Percentiles rank a stretch among this genome's conserved stretches.
phyloP scores from a whole-genome alignment of 1,140 invertebrate genomes.

The Camponotus floridanus region DNA sequence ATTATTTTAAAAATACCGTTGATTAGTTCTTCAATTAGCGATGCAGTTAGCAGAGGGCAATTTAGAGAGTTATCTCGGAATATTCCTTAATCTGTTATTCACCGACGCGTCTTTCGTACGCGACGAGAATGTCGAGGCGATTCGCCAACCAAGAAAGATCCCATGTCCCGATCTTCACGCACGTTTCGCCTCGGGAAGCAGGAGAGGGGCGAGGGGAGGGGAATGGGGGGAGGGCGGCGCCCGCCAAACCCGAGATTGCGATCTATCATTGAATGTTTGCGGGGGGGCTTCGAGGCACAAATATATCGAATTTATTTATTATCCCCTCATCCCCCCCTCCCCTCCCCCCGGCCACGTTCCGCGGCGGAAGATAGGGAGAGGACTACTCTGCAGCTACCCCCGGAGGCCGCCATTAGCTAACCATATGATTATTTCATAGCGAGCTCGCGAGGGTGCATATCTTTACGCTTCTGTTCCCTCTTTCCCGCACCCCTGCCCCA shows the following conservation, averaged over 20 bases:
- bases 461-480: conserved; percentile 74
- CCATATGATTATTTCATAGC: conserved; percentile 87
- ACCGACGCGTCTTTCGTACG: neutral
- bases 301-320: conserved; percentile 86
- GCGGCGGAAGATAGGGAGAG: conserved; percentile 65
- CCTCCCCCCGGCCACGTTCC: conserved; percentile 26
- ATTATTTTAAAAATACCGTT: neutral
- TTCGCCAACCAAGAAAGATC: conserved; percentile 65
- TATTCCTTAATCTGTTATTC: conserved; percentile 31
- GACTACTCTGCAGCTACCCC: conserved; percentile 76
- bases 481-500: neutral
- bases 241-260: conserved; percentile 77
- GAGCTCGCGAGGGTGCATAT: conserved; percentile 83
- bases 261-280: conserved; percentile 86
- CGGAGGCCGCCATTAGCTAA: conserved; percentile 84
- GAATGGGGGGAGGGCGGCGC: conserved; percentile 34
- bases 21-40: conserved; percentile 15
- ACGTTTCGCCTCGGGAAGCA: conserved; percentile 65
- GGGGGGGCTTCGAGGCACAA: conserved; percentile 75
- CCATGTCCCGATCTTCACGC: conserved; percentile 68
- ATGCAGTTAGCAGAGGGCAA: neutral
- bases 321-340: conserved; percentile 71
- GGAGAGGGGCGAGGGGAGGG: conserved; percentile 12
- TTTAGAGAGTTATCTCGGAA: neutral
- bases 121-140: conserved; percentile 25